Base-by-base conservation (phyloP, 2,113 vertebrate species). In the Daboia siamensis region DNA sequence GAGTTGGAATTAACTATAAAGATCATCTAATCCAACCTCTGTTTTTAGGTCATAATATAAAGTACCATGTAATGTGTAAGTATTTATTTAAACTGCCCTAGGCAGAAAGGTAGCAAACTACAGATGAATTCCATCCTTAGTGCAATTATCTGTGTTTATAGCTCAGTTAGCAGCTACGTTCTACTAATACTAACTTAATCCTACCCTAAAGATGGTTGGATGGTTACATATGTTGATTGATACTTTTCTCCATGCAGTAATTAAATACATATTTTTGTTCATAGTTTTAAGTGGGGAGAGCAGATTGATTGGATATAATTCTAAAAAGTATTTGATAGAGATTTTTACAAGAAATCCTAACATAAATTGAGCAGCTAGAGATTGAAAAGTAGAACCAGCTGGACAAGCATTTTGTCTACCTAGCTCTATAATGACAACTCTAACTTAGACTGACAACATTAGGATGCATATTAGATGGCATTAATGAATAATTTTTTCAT, bases 91-190 rank as follows among this genome's bases (percentile, higher is more conserved):
- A 56, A 33, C 15, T n/a, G 84, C 0, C 10, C 8, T 88, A 21
- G 29, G 44, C 48, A 87, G 46, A 87, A 51, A 48, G 5, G 85
- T 86, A 51, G 44, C 24, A 52, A 51, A 1, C 2, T 17, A 89
- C 44, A 87, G 87, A 44, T 0, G 48, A 52, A 29, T 24, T 39
- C 26, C 7, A 0, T 61, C 0, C 0, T 57, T 0, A 26, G 17
- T 4, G 0, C 48, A 59, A 6, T 55, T 13, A n/a, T 80, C 64
- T 55, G 61, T 55, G 1, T 29, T n/a, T 15, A 90, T 33, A 56
- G 33, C 20, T 33, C 24, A 44, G 6, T n/a, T 1, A 44, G 92
- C 44, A 33, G 26, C 5, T 7, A 15, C 17, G 54, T 0, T 10
- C 0, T 26, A 59, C 17, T 86, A 89, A 44, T 33, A 55, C 33